Evolutionary conservation across 2,113 vertebrate species (phyloP).

Genomic region (Phoxinus phoxinus): DNA sequence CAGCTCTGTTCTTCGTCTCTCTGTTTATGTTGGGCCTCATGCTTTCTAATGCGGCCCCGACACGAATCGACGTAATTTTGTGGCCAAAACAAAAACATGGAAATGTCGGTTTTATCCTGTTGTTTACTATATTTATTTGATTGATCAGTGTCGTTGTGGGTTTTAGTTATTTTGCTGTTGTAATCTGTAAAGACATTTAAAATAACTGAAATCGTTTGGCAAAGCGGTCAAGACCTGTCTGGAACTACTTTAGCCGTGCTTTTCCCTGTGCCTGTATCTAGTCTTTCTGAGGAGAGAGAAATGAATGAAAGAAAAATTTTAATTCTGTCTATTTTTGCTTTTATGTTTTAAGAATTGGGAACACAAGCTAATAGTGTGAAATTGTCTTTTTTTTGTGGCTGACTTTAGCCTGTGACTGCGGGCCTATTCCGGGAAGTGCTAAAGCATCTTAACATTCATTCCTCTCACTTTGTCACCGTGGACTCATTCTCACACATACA

Average conservation of each 20-base stretch:
- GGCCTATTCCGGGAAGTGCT: slow-evolving; percentile 45
- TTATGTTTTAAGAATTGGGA: slow-evolving; percentile 21
- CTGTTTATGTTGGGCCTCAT: slow-evolving; percentile 84
- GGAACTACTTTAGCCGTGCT: too few relatives aligned
- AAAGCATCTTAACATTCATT: slow-evolving; percentile 36
- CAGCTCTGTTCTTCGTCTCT: slow-evolving; percentile 87
- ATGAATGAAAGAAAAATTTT: neutral
- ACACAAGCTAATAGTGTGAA: slow-evolving; percentile 16
- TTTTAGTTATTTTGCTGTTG: too few relatives aligned
- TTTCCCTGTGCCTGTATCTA: too few relatives aligned
- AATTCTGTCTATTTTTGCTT: neutral
- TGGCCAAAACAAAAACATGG: too few relatives aligned
- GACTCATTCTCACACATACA: slow-evolving; percentile 48
- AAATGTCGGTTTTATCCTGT: too few relatives aligned
- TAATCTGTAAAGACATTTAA: too few relatives aligned
- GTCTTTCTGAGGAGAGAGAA: slow-evolving; percentile 73
- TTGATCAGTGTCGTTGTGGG: too few relatives aligned
- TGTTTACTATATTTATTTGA: too few relatives aligned
- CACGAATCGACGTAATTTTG: too few relatives aligned
- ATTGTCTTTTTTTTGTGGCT: slow-evolving; percentile 28
- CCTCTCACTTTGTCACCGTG: slow-evolving; percentile 62
- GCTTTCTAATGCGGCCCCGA: too few relatives aligned
- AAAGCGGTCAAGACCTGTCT: too few relatives aligned
- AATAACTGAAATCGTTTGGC: too few relatives aligned
- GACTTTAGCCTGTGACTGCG: slow-evolving; percentile 11